A percentile compares a stretch with the other conserved stretches of the same genome.
phyloP scores from a whole-genome alignment of 1,140 invertebrate genomes.

The Polypedilum vanderplanki region DNA sequence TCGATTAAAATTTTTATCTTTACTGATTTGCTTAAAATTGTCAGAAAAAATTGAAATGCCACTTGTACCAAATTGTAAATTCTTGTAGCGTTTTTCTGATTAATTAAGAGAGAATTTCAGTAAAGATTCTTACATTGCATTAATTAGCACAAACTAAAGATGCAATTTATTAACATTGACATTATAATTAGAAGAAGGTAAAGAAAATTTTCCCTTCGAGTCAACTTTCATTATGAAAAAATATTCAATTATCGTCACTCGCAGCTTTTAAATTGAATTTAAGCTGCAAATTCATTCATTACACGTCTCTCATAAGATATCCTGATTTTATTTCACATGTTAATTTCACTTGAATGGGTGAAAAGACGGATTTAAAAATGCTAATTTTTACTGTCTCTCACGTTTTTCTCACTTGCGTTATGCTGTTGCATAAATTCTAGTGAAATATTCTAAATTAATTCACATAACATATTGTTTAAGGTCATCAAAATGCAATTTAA shows the following conservation, averaged over 20 bases:
- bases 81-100: background rate
- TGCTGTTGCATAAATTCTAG: background rate
- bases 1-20: background rate
- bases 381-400: background rate
- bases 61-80: too few relatives aligned
- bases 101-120: background rate
- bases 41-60: too few relatives aligned
- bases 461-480: background rate
- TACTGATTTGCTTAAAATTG: background rate
- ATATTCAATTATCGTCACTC: background rate
- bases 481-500: background rate
- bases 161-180: background rate
- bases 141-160: background rate
- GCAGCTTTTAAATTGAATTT: background rate
- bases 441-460: background rate
- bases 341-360: background rate
- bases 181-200: background rate
- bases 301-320: conserved; percentile 7
- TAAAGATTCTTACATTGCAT: background rate
- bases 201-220: background rate
- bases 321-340: background rate
- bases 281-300: background rate
- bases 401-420: background rate
- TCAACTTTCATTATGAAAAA: background rate
- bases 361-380: background rate